These are phyloP conservation scores for Erpornis zantholeuca DNA, from an alignment of 2,113 vertebrate genomes.

Conservation along the genomic window DNA sequence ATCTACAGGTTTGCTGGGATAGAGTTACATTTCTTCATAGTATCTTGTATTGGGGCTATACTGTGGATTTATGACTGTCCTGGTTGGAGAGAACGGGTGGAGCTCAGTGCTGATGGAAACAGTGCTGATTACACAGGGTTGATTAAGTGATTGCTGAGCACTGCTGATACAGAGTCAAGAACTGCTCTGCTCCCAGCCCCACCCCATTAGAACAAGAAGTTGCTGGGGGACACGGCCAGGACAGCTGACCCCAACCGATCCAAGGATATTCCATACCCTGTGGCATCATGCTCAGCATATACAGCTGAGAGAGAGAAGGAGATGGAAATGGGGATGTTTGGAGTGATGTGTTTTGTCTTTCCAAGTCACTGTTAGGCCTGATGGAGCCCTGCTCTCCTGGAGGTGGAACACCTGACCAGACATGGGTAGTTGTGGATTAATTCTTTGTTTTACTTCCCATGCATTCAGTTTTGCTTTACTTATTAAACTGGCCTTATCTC, in stretches of 20 bases:
- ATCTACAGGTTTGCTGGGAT: neutral
- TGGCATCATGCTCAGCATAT: rapidly evolving
- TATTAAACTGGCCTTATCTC: neutral
- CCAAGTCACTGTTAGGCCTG: rapidly evolving
- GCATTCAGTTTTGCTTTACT: neutral
- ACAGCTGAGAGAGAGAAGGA: neutral
- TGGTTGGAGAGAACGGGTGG: rapidly evolving
- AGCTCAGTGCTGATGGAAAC: neutral
- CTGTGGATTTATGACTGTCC: neutral
- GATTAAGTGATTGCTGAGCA: neutral
- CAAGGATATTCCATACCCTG: neutral
- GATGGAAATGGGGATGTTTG: rapidly evolving
- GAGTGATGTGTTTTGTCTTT: neutral
- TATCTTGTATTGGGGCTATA: rapidly evolving
- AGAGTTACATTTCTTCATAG: neutral
- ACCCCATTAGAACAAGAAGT: rapidly evolving
- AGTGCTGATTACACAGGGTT: rapidly evolving
- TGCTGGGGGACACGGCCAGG: neutral
- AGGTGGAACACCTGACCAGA: neutral
- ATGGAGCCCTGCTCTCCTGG: neutral
- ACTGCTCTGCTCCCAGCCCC: neutral
- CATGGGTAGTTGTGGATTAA: neutral
- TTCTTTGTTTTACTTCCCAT: neutral
- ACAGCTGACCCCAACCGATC: too few relatives aligned
- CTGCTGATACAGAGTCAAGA: neutral